Conservation (phyloP, 2,888 invertebrate species). For the Dynastes tityus region DNA sequence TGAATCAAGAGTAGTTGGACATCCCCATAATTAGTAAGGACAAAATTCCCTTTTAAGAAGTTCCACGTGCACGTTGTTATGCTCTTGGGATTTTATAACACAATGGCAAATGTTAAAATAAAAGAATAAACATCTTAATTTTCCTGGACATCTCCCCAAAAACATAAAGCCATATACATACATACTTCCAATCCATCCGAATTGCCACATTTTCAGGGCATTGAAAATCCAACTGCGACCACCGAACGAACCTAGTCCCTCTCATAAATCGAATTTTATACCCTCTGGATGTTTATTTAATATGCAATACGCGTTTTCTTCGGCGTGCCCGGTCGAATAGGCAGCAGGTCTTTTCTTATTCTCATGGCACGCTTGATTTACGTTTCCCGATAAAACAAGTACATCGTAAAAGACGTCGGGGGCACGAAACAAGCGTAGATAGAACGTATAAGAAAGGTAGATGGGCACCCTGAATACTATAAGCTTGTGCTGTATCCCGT, state of each 20-base stretch:
- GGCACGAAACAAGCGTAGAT: too few relatives aligned
- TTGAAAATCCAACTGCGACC: not conserved
- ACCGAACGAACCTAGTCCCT: not conserved
- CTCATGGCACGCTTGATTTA: conserved; percentile 39
- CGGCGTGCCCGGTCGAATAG: not conserved
- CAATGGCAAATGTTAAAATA: not conserved
- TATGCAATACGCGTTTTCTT: conserved; percentile 22
- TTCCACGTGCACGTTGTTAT: too few relatives aligned
- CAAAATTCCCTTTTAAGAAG: too few relatives aligned
- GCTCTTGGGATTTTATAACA: too few relatives aligned
- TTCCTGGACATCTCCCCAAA: not conserved
- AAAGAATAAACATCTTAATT: not conserved
- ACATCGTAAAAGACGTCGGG: conserved; percentile 36
- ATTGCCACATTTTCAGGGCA: conserved; percentile 15
- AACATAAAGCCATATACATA: not conserved
- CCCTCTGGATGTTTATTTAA: conserved; percentile 40
- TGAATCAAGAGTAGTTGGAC: too few relatives aligned
- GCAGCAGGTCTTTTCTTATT: conserved; percentile 23
- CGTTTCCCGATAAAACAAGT: conserved; percentile 45
- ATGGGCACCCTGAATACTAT: too few relatives aligned
- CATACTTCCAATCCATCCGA: conserved; percentile 1
- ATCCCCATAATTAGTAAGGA: too few relatives aligned
- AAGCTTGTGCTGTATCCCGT: too few relatives aligned
- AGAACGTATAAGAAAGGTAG: not conserved
- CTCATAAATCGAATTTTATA: conserved; percentile 30